Conservation (phyloP, 2,888 invertebrate genomes). For the Pristionchus arcanus region DNA sequence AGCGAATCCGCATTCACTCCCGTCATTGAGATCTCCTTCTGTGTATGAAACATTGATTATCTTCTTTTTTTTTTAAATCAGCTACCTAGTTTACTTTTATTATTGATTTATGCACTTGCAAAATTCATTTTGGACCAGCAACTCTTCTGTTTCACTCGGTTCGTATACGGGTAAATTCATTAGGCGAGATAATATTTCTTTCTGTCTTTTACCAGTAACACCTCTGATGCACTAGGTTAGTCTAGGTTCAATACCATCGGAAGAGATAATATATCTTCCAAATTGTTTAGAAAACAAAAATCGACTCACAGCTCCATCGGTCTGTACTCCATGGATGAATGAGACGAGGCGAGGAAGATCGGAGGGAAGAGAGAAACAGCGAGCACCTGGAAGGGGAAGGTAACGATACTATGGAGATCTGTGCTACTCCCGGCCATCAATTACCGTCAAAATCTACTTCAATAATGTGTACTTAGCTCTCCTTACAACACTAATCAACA, state of each 20-base stretch:
- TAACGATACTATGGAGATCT: neutral
- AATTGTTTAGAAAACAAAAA: neutral
- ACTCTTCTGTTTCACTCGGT: neutral
- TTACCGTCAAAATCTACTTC: too few species aligned
- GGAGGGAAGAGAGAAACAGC: slow-evolving; percentile 44
- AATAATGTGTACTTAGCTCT: too few species aligned
- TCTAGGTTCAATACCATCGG: too few species aligned
- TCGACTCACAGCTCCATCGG: slow-evolving; percentile 10
- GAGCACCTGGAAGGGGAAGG: neutral
- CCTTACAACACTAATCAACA: too few species aligned
- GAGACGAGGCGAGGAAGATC: slow-evolving; percentile 32
- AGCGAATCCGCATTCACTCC: neutral
- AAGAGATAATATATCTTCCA: too few species aligned
- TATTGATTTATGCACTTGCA: too few species aligned
- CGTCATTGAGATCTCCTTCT: slow-evolving; percentile 39
- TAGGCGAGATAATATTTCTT: neutral
- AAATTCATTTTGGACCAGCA: too few species aligned
- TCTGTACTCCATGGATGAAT: slow-evolving; percentile 1
- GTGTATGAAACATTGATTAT: neutral
- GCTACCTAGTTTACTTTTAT: too few species aligned
- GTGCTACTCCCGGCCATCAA: neutral
- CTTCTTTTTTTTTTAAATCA: too few species aligned
- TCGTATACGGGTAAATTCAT: neutral
- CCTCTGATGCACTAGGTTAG: too few species aligned
- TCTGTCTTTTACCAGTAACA: neutral